phyloP scores from a whole-genome alignment of 2,888 invertebrate genomes.

The Halictus ligatus region DNA sequence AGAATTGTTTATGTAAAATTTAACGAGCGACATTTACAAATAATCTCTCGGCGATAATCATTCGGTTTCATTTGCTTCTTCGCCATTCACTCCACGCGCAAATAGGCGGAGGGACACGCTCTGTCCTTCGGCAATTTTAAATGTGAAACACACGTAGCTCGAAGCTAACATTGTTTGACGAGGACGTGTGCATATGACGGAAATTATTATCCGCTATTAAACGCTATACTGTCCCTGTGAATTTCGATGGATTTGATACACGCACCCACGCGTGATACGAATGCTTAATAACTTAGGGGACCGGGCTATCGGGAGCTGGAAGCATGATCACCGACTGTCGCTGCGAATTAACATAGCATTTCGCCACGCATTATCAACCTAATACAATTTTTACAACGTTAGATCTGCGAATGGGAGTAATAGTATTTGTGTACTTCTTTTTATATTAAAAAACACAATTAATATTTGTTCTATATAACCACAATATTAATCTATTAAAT shows the following conservation, averaged over 20 bases:
- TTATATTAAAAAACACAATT: background rate
- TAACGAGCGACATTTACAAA: conserved; percentile 9
- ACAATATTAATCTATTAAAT: background rate
- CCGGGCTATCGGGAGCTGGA: background rate
- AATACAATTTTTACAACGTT: background rate
- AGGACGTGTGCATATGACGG: conserved; percentile 5
- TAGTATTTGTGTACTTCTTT: background rate
- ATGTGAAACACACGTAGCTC: conserved; percentile 8
- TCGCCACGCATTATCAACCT: background rate
- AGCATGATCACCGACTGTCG: background rate
- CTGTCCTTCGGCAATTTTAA: conserved; percentile 19
- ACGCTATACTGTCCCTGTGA: background rate
- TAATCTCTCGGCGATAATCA: background rate
- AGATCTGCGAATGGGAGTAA: too few relatives aligned
- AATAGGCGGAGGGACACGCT: background rate
- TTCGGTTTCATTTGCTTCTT: conserved; percentile 6
- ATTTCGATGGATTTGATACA: conserved; percentile 27
- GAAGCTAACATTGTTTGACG: conserved; percentile 24
- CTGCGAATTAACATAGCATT: background rate
- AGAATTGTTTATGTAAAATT: conserved; percentile 8
- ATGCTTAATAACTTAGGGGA: conserved; percentile 20
- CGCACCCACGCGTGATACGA: conserved; percentile 18
- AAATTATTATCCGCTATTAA: conserved; percentile 45
- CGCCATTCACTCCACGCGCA: conserved; percentile 6
- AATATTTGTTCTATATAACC: background rate